A percentile compares a stretch with the other conserved stretches of the same genome.
phyloP scores from a whole-genome alignment of 2,888 invertebrate species.

The Sinelater perroti region DNA sequence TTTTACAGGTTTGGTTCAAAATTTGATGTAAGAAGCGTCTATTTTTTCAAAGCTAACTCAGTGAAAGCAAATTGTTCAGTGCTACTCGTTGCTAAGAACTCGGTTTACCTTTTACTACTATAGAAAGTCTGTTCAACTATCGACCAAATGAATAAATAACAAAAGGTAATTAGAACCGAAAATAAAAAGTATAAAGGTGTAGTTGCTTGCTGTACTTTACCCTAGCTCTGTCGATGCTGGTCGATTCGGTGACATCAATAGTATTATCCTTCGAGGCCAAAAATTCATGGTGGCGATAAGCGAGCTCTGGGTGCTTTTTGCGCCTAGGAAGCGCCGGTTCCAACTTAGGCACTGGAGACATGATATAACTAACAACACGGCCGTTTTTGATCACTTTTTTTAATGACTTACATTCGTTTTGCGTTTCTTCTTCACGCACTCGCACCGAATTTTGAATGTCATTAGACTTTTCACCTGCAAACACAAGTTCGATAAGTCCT shows the following conservation, averaged over 20 bases:
- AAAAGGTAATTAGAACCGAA: slow-evolving; percentile 28
- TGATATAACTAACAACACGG: slow-evolving; percentile 49
- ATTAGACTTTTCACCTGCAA: slow-evolving; percentile 52
- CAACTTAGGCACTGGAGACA: slow-evolving; percentile 64
- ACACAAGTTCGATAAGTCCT: not conserved
- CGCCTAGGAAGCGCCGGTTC: slow-evolving; percentile 87
- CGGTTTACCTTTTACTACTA: slow-evolving; percentile 31
- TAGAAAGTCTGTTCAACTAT: slow-evolving; percentile 34
- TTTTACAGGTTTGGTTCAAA: slow-evolving; percentile 6
- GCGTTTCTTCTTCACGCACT: slow-evolving; percentile 55
- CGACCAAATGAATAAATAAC: slow-evolving; percentile 31
- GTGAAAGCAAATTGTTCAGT: slow-evolving; percentile 33
- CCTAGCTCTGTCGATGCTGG: slow-evolving; percentile 72
- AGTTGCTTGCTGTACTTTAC: slow-evolving; percentile 58
- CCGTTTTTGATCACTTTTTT: slow-evolving; percentile 46
- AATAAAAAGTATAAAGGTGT: slow-evolving; percentile 28
- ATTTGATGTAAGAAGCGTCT: slow-evolving; percentile 10
- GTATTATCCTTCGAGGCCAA: slow-evolving; percentile 70
- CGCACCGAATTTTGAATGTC: slow-evolving; percentile 51
- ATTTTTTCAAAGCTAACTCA: slow-evolving; percentile 24
- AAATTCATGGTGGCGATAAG: slow-evolving; percentile 86
- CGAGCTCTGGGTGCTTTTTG: slow-evolving; percentile 89
- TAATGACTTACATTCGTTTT: slow-evolving; percentile 54
- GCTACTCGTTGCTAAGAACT: slow-evolving; percentile 30
- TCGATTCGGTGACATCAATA: slow-evolving; percentile 66